Evolutionary conservation across 2,888 invertebrate species (phyloP).

Genomic region (Leptinotarsa tumamoca): DNA sequence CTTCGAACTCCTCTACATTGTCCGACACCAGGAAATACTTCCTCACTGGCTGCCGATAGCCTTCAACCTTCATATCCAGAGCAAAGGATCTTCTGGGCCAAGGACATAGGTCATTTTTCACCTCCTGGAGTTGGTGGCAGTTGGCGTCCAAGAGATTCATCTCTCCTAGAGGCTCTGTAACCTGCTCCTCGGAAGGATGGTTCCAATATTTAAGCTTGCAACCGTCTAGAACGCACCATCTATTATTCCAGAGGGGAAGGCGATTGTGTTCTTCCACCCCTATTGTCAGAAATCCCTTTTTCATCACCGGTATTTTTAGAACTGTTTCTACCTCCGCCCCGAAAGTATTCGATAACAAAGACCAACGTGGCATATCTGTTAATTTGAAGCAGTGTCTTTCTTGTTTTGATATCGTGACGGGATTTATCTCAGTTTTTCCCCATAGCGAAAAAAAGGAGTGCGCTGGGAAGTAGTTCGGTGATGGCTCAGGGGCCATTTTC

Average conservation of each 20-base stretch:
- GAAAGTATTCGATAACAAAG: slow-evolving; percentile 24
- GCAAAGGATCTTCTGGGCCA: slow-evolving; percentile 16
- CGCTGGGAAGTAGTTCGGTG: not conserved
- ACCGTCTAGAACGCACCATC: slow-evolving; percentile 40
- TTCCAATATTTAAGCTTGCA: slow-evolving; percentile 39
- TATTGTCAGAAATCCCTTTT: slow-evolving; percentile 32
- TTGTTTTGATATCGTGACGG: not conserved
- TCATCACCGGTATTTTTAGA: slow-evolving; percentile 23
- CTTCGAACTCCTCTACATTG: slow-evolving; percentile 31
- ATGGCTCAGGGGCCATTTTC: not conserved
- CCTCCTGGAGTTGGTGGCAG: slow-evolving; percentile 24
- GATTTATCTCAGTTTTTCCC: slow-evolving; percentile 27
- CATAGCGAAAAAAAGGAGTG: slow-evolving; percentile 26
- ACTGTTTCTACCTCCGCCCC: slow-evolving; percentile 23
- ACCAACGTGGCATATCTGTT: slow-evolving; percentile 15
- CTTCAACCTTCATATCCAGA: no score
- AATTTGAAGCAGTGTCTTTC: slow-evolving; percentile 2
- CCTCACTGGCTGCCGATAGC: not conserved
- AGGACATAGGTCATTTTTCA: slow-evolving; percentile 31
- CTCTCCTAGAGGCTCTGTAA: slow-evolving; percentile 28
- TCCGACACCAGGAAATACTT: slow-evolving; percentile 37
- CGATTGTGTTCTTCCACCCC: slow-evolving; percentile 29
- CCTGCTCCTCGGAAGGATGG: slow-evolving; percentile 33
- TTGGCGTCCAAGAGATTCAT: slow-evolving; percentile 31
- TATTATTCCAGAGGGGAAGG: slow-evolving; percentile 36